Conservation (phyloP, 1,140 invertebrate genomes). For the Bursaphelenchus mucronatus region DNA sequence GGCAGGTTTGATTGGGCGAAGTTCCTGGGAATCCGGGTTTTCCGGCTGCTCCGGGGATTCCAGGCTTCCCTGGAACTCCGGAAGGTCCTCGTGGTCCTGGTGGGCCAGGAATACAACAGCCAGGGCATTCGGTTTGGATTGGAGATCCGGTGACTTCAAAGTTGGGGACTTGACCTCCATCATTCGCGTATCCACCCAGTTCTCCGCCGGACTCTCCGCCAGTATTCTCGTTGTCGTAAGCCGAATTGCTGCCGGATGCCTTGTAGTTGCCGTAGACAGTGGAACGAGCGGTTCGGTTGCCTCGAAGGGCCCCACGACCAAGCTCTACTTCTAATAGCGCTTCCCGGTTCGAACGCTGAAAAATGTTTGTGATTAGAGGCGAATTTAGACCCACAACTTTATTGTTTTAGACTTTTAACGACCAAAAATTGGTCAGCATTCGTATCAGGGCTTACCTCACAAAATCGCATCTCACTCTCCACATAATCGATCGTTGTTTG, state of each 20-base stretch:
- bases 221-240: constrained; percentile 2
- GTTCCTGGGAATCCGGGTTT: constrained; percentile 34
- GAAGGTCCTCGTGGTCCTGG: constrained; percentile 47
- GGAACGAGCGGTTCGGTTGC: constrained; percentile 40
- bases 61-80: constrained; percentile 50
- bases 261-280: constrained; percentile 36
- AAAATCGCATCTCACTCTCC: constrained; percentile 56
- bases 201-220: constrained; percentile 19
- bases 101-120: constrained; percentile 57
- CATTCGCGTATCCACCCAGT: constrained; percentile 26
- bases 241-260: constrained; percentile 27
- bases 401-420: background rate
- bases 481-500: constrained; percentile 59
- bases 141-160: constrained; percentile 51
- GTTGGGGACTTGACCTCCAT: constrained; percentile 19
- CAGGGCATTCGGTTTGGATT: constrained; percentile 55
- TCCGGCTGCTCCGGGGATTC: constrained; percentile 42
- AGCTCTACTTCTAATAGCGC: constrained; percentile 47
- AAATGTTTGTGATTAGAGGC: constrained; percentile 7
- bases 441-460: constrained; percentile 52
- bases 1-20: constrained; percentile 59
- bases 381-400: no score
- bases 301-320: constrained; percentile 31
- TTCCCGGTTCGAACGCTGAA: constrained; percentile 52
- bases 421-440: constrained; percentile 5